A percentile compares a stretch with the other conserved stretches of the same genome.
phyloP scores from a whole-genome alignment of 2,888 invertebrate species.

The Eudasyphora cyanicolor region DNA sequence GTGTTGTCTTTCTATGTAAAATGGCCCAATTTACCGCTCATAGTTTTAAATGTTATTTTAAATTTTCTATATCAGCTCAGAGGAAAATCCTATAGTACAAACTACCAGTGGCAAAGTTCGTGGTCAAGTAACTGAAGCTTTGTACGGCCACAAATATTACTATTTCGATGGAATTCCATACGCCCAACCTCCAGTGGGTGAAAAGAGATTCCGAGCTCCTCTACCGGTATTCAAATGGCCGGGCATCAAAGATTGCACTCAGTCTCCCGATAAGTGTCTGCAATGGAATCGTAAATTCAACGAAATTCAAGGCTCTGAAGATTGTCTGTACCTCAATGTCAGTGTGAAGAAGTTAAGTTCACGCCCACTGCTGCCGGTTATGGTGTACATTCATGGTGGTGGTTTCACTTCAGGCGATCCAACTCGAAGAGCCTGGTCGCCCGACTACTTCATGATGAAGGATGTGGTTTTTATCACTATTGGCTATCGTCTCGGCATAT shows the following conservation, averaged over 20 bases:
- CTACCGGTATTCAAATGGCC: conserved; percentile 77
- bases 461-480: conserved; percentile 78
- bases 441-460: conserved; percentile 78
- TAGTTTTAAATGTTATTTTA: too few relatives aligned
- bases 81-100: conserved; percentile 67
- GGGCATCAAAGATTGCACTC: conserved; percentile 70
- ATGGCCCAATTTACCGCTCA: too few relatives aligned
- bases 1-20: too few relatives aligned
- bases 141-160: conserved; percentile 72
- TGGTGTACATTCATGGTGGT: conserved; percentile 80
- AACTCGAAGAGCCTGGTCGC: conserved; percentile 72
- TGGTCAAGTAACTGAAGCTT: conserved; percentile 68
- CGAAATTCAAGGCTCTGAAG: conserved; percentile 71
- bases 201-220: conserved; percentile 74
- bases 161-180: conserved; percentile 75
- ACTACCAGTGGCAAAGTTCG: conserved; percentile 73
- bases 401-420: conserved; percentile 77
- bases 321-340: conserved; percentile 74
- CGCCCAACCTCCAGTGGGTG: conserved; percentile 71
- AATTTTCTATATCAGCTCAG: background rate
- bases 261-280: conserved; percentile 67
- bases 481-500: conserved; percentile 80
- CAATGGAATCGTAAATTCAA: conserved; percentile 69
- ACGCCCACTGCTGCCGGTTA: conserved; percentile 69
- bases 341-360: conserved; percentile 69